Evolutionary conservation across 2,797 vertebrate genomes (phyloP).

Genomic region (Rhinella marina): DNA sequence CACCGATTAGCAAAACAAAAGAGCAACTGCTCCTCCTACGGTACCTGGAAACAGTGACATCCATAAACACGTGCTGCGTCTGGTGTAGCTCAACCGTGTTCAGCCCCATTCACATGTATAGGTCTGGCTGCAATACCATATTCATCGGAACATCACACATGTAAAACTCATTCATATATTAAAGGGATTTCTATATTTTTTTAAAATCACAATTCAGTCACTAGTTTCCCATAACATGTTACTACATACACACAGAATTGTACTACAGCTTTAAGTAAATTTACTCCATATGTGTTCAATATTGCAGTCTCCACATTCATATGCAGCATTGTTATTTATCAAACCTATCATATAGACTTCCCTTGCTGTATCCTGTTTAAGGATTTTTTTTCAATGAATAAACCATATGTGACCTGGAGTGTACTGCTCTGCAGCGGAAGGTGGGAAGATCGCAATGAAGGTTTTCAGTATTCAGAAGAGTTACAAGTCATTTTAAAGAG

Average conservation of each 20-base stretch:
- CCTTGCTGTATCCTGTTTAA: constrained; percentile 32
- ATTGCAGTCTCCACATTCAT: constrained; percentile 21
- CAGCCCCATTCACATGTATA: not conserved
- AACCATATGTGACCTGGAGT: constrained; percentile 38
- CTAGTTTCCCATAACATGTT: not conserved
- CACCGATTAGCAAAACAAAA: too few relatives aligned
- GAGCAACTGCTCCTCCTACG: too few relatives aligned
- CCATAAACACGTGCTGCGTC: not conserved
- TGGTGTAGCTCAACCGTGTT: not conserved
- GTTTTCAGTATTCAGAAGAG: not conserved
- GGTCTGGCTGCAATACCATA: not conserved
- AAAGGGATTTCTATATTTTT: constrained; percentile 5
- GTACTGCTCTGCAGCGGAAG: constrained; percentile 18
- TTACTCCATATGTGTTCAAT: constrained; percentile 38
- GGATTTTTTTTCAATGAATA: constrained; percentile 28
- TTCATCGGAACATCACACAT: not conserved
- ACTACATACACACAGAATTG: not conserved
- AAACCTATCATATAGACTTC: constrained; percentile 16
- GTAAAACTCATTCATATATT: constrained; percentile 10
- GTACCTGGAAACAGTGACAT: not conserved
- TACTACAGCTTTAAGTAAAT: constrained; percentile 17
- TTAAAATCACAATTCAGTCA: constrained; percentile 24
- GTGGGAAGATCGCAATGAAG: not conserved
- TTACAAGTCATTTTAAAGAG: not conserved
- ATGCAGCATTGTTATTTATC: constrained; percentile 41